Evolutionary conservation across 2,113 vertebrate genomes (phyloP).

Genomic region (Myotis yumanensis): DNA sequence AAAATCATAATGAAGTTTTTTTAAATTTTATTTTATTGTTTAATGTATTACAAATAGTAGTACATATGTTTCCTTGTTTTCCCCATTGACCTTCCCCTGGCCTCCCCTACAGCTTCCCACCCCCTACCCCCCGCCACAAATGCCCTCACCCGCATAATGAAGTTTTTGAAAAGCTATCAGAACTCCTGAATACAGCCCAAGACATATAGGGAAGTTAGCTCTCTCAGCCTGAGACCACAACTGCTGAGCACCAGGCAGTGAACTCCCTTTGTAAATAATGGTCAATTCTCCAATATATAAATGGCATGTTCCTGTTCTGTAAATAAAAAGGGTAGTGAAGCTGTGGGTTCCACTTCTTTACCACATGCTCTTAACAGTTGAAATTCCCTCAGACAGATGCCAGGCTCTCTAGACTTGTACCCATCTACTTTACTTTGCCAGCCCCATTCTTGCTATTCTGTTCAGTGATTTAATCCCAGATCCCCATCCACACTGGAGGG

Average conservation of each 20-base stretch:
- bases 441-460: not conserved
- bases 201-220: not conserved
- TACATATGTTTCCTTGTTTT: too few species aligned
- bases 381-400: not conserved
- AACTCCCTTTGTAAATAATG: not conserved
- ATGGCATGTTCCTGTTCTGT: not conserved
- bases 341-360: not conserved
- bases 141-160: too few species aligned
- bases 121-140: too few species aligned
- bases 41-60: too few species aligned
- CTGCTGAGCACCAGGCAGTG: not conserved
- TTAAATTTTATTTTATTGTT: too few species aligned
- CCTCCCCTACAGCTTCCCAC: too few species aligned
- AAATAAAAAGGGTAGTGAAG: not conserved
- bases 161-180: not conserved
- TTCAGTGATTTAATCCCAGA: not conserved
- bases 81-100: too few species aligned
- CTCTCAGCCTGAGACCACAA: not conserved
- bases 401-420: not conserved
- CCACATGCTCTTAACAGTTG: not conserved
- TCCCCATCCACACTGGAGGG: not conserved
- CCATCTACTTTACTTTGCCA: not conserved
- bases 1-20: not conserved
- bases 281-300: not conserved
- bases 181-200: not conserved